phyloP scores from a whole-genome alignment of 2,113 vertebrate species.

The Grus americana region DNA sequence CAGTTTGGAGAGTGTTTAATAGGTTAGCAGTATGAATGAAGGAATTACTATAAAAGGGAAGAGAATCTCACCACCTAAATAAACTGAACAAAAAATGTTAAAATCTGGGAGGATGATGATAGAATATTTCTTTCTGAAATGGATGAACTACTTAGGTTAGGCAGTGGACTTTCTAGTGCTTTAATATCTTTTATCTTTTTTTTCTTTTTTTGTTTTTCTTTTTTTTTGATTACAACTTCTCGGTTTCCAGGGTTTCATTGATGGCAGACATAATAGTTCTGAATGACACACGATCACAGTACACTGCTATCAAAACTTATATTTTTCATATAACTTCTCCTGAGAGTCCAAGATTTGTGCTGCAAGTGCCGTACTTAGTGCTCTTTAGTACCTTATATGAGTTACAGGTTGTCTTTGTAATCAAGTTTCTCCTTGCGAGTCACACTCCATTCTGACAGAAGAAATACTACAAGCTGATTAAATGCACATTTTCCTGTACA shows the following conservation, averaged over 20 bases:
- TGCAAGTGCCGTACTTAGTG: neutral
- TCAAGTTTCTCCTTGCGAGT: neutral
- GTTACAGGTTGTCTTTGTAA: neutral
- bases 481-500: neutral
- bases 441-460: neutral
- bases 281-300: neutral
- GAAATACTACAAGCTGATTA: neutral
- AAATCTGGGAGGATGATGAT: neutral
- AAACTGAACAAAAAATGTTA: neutral
- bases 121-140: neutral
- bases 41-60: neutral
- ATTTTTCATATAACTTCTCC: neutral
- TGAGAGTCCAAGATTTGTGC: neutral
- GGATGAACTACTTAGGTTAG: neutral
- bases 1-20: neutral
- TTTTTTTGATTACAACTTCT: neutral
- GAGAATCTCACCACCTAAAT: neutral
- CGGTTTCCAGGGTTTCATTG: neutral
- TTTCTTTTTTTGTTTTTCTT: neutral
- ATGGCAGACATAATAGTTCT: neutral
- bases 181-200: neutral
- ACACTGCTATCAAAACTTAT: neutral
- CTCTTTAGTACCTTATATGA: neutral
- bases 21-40: neutral
- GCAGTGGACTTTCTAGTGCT: neutral